Evolutionary conservation across 2,113 vertebrate species (phyloP), one percentile per base, ranked within the genome.

Genomic region (Myodes glareolus): DNA sequence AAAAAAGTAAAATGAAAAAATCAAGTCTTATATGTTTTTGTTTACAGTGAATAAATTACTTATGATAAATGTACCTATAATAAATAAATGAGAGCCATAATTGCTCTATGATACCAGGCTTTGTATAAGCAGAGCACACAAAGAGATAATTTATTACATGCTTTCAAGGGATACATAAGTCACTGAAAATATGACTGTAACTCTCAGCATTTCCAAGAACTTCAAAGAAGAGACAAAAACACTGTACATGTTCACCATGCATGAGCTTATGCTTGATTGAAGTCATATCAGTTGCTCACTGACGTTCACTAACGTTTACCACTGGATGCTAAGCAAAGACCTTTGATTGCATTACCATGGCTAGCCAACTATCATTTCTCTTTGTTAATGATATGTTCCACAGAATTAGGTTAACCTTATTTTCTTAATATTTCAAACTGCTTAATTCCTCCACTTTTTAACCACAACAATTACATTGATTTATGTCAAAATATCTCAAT

Each of bases 161-260:
- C 63, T 80, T 86, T 17, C 81, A 6, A 88, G 29, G n/a, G 25
- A 88, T n/a, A 61, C 52, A 67, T 50, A 61, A 90, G 31, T 94
- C 76, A 91, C 8, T 77, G 70, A 92, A 97, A 88, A 84, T 67
- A 77, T 29, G 72, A 25, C n/a, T 7, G 50, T 8, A 52, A 12
- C n/a, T n/a, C 90, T 96, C 29, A 92, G 55, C 39, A 88, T 93
- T 88, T 90, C 45, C 27, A 96, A 88, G 5, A 73, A 16, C 50
- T 77, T 94, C 80, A 88, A 81, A 96, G 82, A 86, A 84, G 39
- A 77, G 12, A 78, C 11, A 58, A 1, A 88, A n/a, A 21, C 3
- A 63, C 33, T 92, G 7, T 58, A 75, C 17, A 70, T 82, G 27
- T 63, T 31, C 3, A 19, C 33, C 85, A 55, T n/a, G 1, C 10